Base-by-base conservation (phyloP, 2,113 vertebrate species). In the Oxygymnocypris stewartii region DNA sequence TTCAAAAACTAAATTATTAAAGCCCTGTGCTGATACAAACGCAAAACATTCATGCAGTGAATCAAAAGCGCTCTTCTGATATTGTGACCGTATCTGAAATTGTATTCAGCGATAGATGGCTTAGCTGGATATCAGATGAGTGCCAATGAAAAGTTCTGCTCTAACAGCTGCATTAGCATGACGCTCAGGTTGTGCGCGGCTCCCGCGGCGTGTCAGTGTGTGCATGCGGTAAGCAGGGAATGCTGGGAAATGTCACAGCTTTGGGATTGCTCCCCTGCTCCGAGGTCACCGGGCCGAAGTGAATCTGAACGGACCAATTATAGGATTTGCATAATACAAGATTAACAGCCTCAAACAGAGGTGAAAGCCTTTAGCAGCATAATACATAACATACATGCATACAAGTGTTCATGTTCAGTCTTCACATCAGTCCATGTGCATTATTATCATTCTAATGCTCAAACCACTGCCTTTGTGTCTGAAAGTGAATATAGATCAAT, bases 271-370 rank as follows among this genome's bases (percentile, higher is more conserved):
- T 67, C 77, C 71, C 75, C 78, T 75, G 86, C 88, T 90, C 88
- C 77, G 90, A 80, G 93, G 93, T 94, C 94, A 93, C 91, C 88
- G 90, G 90, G 91, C 89, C 84, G 89, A 90, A 89, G 88, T 86
- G 20, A 91, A 90, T 91, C 90, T 90, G 89, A 89, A 91, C 91
- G 91, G 90, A 92, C 94, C 91, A 91, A 92, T 93, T 93, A 31
- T 31, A 92, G 89, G 92, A 93, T 94, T 94, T 92, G 89, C 93
- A 94, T 94, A 93, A 94, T 94, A 92, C 67, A 81, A 82, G 79
- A 47, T 81, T 65, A 65, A 65, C 79, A 81, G 8, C 79, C 59
- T 23, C n/a, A 67, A 47, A 67, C 14, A 2, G 59, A 82, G n/a
- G 79, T 80, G 31, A 79, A 10, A 2, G 75, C 73, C 44, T 67